These are phyloP conservation scores for Tanypteryx hageni DNA, from an alignment of 2,888 invertebrate species.

Conservation along the genomic window DNA sequence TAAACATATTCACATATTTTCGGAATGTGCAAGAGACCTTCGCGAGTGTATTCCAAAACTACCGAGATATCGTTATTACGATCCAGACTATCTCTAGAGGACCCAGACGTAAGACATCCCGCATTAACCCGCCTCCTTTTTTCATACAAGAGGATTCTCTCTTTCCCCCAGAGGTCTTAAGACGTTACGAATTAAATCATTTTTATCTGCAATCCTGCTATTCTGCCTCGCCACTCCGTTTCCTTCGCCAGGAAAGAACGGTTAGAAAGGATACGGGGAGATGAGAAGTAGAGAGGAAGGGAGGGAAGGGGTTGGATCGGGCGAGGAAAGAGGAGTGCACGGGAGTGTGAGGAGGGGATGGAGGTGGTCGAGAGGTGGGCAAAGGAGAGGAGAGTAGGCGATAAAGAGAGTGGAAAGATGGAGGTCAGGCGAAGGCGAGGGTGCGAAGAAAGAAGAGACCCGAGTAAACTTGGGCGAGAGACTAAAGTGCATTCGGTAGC, in stretches of 20 bases:
- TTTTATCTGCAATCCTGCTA: background rate
- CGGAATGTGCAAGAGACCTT: background rate
- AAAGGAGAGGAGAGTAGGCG: background rate
- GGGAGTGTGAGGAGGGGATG: background rate
- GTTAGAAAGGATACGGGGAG: background rate
- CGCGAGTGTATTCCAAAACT: background rate
- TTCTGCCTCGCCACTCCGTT: background rate
- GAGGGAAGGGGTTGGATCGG: background rate
- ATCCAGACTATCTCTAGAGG: background rate
- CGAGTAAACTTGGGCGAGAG: conserved; percentile 21
- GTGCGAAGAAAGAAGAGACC: background rate
- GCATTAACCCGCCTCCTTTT: background rate
- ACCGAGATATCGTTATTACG: background rate
- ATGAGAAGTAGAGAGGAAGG: background rate
- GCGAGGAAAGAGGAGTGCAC: background rate
- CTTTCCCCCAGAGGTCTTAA: background rate
- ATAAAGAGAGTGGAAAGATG: background rate
- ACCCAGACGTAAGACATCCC: background rate
- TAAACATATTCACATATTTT: no score
- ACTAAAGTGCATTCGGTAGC: conserved; percentile 29
- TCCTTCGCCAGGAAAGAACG: background rate
- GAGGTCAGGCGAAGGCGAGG: background rate
- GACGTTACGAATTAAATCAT: conserved; percentile 1
- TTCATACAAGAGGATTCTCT: background rate
- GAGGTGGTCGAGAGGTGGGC: background rate